These are phyloP conservation scores for Camarhynchus parvulus DNA, from an alignment of 2,113 vertebrate species.

Conservation along the genomic window DNA sequence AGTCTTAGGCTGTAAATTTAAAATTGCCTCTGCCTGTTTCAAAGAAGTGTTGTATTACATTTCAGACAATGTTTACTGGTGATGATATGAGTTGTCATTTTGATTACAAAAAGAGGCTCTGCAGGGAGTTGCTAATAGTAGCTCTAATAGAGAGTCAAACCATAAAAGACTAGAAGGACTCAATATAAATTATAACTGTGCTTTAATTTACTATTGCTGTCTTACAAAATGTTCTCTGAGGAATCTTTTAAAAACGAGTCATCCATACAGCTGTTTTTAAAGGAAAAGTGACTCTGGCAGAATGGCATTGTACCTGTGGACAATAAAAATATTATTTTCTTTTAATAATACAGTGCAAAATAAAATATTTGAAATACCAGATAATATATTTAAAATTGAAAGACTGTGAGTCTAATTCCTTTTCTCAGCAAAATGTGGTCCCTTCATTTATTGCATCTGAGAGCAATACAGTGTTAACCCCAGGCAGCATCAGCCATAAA, in stretches of 20 bases:
- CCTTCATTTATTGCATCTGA: background rate
- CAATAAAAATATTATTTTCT: background rate
- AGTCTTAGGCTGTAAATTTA: background rate
- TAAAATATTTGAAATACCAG: background rate
- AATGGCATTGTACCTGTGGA: background rate
- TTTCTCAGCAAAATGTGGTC: background rate
- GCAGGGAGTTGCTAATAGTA: slow-evolving; percentile 46
- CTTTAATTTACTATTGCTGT: slow-evolving; percentile 53
- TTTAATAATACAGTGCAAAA: background rate
- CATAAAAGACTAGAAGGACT: slow-evolving; percentile 3
- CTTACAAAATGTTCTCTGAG: slow-evolving; percentile 39
- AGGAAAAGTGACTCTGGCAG: background rate
- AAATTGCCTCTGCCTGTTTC: background rate
- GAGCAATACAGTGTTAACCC: background rate
- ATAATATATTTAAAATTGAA: background rate
- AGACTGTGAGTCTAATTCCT: background rate
- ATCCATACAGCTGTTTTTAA: background rate
- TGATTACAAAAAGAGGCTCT: slow-evolving; percentile 43
- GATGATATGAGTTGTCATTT: slow-evolving; percentile 38
- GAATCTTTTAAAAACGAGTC: slow-evolving; percentile 15
- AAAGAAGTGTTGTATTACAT: background rate
- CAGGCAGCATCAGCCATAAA: slow-evolving; percentile 17
- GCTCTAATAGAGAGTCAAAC: slow-evolving; percentile 16
- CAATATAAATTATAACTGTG: slow-evolving; percentile 28
- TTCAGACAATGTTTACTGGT: slow-evolving; percentile 15